Conservation (phyloP, 1,140 invertebrate genomes). For the Sinella curviseta region DNA sequence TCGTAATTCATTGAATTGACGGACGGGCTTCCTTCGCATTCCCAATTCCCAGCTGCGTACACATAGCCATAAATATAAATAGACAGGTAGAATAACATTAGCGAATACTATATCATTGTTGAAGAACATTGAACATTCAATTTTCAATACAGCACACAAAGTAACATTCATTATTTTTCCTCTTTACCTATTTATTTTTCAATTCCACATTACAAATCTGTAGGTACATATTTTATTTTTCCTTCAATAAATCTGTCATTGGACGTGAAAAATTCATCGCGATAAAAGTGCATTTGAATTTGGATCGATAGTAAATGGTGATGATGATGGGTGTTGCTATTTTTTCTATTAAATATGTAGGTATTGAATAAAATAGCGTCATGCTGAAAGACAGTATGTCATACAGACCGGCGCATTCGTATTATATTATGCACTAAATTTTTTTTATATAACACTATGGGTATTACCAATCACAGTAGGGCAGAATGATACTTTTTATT, state of each 20-base stretch:
- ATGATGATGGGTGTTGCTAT: neutral
- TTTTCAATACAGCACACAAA: neutral
- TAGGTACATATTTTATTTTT: neutral
- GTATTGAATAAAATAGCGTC: neutral
- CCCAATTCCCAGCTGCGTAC: too few relatives aligned
- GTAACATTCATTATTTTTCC: neutral
- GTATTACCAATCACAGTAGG: too few relatives aligned
- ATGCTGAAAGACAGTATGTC: too few relatives aligned
- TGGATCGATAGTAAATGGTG: neutral
- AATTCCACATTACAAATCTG: too few relatives aligned
- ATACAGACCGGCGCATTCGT: too few relatives aligned
- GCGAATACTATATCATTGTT: neutral
- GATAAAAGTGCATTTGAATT: neutral
- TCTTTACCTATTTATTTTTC: too few relatives aligned
- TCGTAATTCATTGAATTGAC: neutral
- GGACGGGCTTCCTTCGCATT: too few relatives aligned
- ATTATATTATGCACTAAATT: too few relatives aligned
- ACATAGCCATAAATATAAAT: too few relatives aligned
- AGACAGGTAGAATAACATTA: neutral
- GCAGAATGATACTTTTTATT: too few relatives aligned
- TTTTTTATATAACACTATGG: too few relatives aligned
- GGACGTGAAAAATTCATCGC: neutral
- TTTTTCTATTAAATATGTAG: neutral
- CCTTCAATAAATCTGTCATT: neutral
- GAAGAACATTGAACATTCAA: neutral